Evolutionary conservation across 2,888 invertebrate genomes (phyloP), one percentile per base, ranked within the genome.

Genomic region (Drosophila aldrichi): DNA sequence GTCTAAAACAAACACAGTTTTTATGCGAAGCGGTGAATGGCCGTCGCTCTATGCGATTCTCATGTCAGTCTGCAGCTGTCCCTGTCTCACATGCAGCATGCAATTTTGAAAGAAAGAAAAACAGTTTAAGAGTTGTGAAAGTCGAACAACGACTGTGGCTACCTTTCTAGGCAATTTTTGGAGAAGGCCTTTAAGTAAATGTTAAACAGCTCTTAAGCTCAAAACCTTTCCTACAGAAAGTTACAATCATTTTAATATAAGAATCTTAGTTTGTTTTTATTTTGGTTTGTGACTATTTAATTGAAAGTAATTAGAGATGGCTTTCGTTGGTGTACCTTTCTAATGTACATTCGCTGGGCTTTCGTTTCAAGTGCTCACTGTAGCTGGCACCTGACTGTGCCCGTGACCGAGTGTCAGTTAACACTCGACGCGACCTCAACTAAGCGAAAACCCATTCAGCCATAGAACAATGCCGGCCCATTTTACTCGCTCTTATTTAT

Each of bases 381-480:
- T 51, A 32, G 29, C 20, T 76, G 40, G 55, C 76, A 82, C 76
- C 68, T 71, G 64, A 29, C 25, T 71, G 54, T 65, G 46, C n/a
- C 44, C 65, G 57, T 49, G 52, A 66, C 57, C 51, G 49, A 68
- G 51, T 70, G 64, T 65, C 71, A 63, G 59, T 32, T 55, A 55
- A 29, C 54, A 55, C 36, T 52, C 22, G 22, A 20, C 51, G 20
- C 51, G 51, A 34, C 36, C 51, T 52, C 36, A 16, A 5, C 51
- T 43, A 44, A 44, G 40, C 25, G 41, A 41, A 55, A 61, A 46
- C 51, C 63, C 69, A 66, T 52, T 78, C 71, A 78, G 59, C 51
- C 66, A 65, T 68, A 69, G 76, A 76, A 81, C 83, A 86, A 88
- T 61, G 63, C 51, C 40, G 56, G 32, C 20, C 41, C 29, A 44